Conservation (phyloP, 2,888 invertebrate species). For the Cataglyphis rosenhaueri region DNA sequence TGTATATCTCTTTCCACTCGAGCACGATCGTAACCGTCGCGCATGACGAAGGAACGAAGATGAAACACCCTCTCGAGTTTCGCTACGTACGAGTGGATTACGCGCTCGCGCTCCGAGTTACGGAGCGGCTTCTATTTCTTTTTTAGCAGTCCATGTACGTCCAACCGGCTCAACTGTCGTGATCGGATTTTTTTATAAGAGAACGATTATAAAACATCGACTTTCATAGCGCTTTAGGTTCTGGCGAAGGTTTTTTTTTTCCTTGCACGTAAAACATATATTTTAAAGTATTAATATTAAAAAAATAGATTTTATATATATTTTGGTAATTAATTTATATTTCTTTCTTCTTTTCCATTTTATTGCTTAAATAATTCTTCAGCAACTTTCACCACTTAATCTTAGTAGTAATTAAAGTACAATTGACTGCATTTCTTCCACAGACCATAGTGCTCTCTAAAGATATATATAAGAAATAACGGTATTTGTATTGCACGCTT, state of each 20-base stretch:
- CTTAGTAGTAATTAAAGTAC: not conserved
- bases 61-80: slow-evolving; percentile 58
- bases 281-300: not conserved
- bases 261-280: not conserved
- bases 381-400: not conserved
- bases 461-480: not conserved
- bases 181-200: slow-evolving; percentile 30
- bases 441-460: not conserved
- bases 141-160: slow-evolving; percentile 42
- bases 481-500: not conserved
- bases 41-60: slow-evolving; percentile 58
- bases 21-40: slow-evolving; percentile 57
- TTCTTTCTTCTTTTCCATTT: not conserved
- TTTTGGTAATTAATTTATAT: not conserved
- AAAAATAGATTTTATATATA: not conserved
- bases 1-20: slow-evolving; percentile 68
- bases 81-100: slow-evolving; percentile 60
- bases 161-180: slow-evolving; percentile 27
- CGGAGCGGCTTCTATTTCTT: slow-evolving; percentile 25
- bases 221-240: not conserved
- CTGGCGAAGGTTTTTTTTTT: not conserved
- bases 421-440: not conserved
- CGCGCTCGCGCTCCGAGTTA: slow-evolving; percentile 35
- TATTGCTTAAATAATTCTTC: not conserved
- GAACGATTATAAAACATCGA: slow-evolving; percentile 24